Evolutionary conservation across 2,797 vertebrate species (phyloP), one percentile per base, ranked within the genome.

Genomic region (Todus mexicanus): DNA sequence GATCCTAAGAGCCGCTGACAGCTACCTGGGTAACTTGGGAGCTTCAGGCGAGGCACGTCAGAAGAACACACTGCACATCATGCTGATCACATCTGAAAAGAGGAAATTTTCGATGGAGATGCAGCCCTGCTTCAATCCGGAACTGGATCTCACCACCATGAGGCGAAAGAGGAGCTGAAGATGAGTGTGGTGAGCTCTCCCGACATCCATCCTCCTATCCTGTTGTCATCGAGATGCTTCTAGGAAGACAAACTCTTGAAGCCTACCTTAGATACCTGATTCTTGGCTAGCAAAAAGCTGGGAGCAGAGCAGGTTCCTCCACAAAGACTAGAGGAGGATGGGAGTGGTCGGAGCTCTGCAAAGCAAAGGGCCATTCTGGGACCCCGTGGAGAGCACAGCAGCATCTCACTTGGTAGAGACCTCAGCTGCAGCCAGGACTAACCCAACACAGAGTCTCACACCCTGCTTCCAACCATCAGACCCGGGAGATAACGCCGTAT

Each of bases 401-500:
- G 37, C 48, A 20, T 17, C 54, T 68, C 60, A 27, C 51, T 15
- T 22, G 0, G 47, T 0, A 0, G 15, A 47, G 60, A 53, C 29
- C 45, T 23, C 1, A 3, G 65, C 40, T 12, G 15, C 25, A 54
- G 40, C 29, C 33, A 14, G 65, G 72, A 45, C 33, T 12, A 50
- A 51, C 27, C 33, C 7, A 1, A 38, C 48, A 45, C 56, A 13
- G 15, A 6, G 0, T 13, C 25, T 6, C n/a, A 29, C 57, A 42
- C 50, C 3, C 37, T 15, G 2, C 37, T 35, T 60, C 77, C 54
- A 56, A 3, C 35, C 64, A 15, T 5, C 4, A 2, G 53, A 13
- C 15, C 33, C 1, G 1, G 37, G 54, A 61, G 27, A 25, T 3
- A 38, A 22, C 12, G 1, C n/a, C 4, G 2, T 11, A 38, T 25